Evolutionary conservation across 2,888 invertebrate genomes (phyloP).

Genomic region (Nymphalis urticae): DNA sequence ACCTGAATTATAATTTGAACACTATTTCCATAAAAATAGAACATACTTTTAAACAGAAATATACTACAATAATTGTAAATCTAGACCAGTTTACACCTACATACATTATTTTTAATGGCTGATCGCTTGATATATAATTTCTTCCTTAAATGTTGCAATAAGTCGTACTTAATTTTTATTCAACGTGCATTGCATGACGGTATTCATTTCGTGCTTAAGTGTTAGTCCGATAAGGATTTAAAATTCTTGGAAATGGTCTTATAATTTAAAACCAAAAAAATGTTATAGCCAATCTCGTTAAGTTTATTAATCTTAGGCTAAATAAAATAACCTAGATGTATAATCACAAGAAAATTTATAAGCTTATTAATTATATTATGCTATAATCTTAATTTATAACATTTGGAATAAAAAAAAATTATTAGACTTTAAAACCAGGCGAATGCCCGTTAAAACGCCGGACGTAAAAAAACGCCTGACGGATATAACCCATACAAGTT

Average conservation of each 20-base stretch:
- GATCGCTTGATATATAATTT: conserved; percentile 8
- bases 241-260: no score
- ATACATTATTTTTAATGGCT: conserved; percentile 17
- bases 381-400: no score
- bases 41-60: conserved; percentile 12
- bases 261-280: no score
- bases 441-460: neutral
- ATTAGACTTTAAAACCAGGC: no score
- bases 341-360: no score
- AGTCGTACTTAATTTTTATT: neutral
- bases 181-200: neutral
- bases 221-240: no score
- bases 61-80: neutral
- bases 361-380: no score
- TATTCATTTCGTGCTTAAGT: no score
- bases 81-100: conserved; percentile 8
- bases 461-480: neutral
- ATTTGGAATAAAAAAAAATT: no score
- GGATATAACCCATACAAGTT: neutral
- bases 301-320: no score
- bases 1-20: conserved; percentile 29
- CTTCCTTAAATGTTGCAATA: conserved; percentile 4
- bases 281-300: no score
- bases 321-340: no score
- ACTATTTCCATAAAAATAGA: conserved; percentile 18